Evolutionary conservation across 1,140 invertebrate genomes (phyloP), one percentile per base, ranked within the genome.

Genomic region (Neodiprion lecontei): DNA sequence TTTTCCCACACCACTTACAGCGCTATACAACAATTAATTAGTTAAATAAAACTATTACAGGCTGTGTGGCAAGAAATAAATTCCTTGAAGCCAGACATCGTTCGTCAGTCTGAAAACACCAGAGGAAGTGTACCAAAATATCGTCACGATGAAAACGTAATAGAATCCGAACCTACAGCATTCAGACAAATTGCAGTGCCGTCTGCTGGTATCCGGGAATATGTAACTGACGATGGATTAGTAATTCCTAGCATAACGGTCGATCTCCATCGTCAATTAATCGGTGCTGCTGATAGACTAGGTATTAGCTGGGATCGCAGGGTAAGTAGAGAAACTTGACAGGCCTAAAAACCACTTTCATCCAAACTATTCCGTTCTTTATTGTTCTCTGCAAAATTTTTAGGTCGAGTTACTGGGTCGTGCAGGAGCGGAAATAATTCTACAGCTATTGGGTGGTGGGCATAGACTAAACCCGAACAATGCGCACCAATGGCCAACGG

Each of bases 71-170:
- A 96, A 81, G 91, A 95, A 86, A 92, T 95, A 74, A 92, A 94
- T 78, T 90, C 91, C 14, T 90, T 91, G 67, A 93, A 92, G 79
- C 93, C 93, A 7, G 94, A 95, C 81, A 89, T 94, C 23, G 87
- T 93, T 72, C 85, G 86, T n/a, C 85, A 90, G 50, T 88, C 87
- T 7, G 87, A 89, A 73, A 86, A 84, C 75, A 79, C 78, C 68
- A 80, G 82, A n/a, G 72, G 76, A 21, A 78, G 76, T 17, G 77
- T 73, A 70, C 80, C 77, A 17, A 92, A 91, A 75, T 93, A 92
- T 78, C 90, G 95, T 14, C 94, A 94, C 87, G 95, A 97, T 89
- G 95, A 97, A 88, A 97, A 96, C 89, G 90, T 97, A 47, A 89
- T 97, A 73, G 91, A 91, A 78, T 89, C 91, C 9, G 89, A 90